A percentile compares a stretch with the other conserved stretches of the same genome.
phyloP scores from a whole-genome alignment of 2,113 vertebrate species.

The Xiphophorus maculatus region DNA sequence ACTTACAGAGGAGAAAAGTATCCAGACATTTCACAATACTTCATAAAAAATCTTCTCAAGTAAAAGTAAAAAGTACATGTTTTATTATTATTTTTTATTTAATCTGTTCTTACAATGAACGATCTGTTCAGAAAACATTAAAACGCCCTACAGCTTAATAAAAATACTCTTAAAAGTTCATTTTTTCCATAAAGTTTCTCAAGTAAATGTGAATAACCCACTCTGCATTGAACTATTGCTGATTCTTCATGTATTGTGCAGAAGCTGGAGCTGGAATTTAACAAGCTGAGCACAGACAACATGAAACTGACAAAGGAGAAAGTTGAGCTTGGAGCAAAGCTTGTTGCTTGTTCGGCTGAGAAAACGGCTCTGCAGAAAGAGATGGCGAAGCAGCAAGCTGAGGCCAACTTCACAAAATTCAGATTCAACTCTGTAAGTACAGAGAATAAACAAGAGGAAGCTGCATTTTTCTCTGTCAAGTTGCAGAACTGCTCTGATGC shows the following conservation, averaged over 20 bases:
- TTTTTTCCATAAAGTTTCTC: no score
- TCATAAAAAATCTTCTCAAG: no score
- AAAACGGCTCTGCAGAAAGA: constrained; percentile 64
- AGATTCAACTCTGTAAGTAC: constrained; percentile 57
- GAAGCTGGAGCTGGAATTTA: constrained; percentile 77
- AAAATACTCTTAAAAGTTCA: no score
- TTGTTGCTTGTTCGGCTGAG: constrained; percentile 68
- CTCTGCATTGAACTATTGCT: background rate
- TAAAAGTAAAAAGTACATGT: no score
- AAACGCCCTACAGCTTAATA: no score
- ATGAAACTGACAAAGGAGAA: constrained; percentile 64
- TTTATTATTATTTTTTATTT: no score
- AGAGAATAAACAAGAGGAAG: background rate
- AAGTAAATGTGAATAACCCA: no score
- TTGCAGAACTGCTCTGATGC: background rate
- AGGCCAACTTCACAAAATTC: constrained; percentile 39
- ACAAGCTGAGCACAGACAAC: constrained; percentile 68
- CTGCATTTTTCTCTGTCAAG: background rate
- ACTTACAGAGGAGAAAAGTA: no score
- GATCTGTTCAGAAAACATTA: no score
- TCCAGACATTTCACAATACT: no score
- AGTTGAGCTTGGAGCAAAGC: constrained; percentile 68
- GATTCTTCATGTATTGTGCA: constrained; percentile 50
- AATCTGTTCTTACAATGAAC: no score
- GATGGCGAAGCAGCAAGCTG: constrained; percentile 51